Conservation (phyloP, 1,140 invertebrate genomes). For the Lepidurus arcticus region DNA sequence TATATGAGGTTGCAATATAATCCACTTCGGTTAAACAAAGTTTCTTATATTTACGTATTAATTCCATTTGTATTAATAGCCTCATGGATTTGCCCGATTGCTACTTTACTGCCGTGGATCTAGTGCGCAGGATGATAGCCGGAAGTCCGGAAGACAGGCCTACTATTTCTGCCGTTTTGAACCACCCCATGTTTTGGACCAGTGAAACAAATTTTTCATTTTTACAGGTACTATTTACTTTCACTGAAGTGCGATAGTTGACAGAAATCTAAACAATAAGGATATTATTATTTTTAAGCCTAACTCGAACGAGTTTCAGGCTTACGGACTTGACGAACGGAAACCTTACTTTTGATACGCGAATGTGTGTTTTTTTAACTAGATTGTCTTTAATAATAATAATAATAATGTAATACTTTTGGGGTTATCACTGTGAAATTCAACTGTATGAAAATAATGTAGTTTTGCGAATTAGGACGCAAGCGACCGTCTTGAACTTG, state of each 20-base stretch:
- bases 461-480: slow-evolving; percentile 66
- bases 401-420: background rate
- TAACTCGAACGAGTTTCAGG: no score
- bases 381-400: no score
- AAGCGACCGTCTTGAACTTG: slow-evolving; percentile 91
- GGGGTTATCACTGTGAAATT: background rate
- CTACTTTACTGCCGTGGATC: slow-evolving; percentile 50
- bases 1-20: no score
- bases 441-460: slow-evolving; percentile 31
- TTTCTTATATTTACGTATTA: background rate
- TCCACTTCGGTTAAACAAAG: no score
- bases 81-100: background rate
- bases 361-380: no score
- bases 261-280: slow-evolving; percentile 36
- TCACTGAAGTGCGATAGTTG: background rate
- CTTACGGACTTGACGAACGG: no score
- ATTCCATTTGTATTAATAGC: background rate
- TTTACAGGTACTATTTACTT: slow-evolving; percentile 57
- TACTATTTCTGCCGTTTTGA: slow-evolving; percentile 65
- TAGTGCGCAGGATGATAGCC: slow-evolving; percentile 80
- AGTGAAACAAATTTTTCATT: slow-evolving; percentile 76
- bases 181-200: slow-evolving; percentile 92
- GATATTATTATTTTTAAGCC: no score
- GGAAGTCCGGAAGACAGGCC: slow-evolving; percentile 65
- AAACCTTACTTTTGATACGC: no score